A percentile compares a stretch with the other conserved stretches of the same genome.
Conservation (phyloP, 2,888 invertebrate species). For the Stenotaenia linearis region DNA sequence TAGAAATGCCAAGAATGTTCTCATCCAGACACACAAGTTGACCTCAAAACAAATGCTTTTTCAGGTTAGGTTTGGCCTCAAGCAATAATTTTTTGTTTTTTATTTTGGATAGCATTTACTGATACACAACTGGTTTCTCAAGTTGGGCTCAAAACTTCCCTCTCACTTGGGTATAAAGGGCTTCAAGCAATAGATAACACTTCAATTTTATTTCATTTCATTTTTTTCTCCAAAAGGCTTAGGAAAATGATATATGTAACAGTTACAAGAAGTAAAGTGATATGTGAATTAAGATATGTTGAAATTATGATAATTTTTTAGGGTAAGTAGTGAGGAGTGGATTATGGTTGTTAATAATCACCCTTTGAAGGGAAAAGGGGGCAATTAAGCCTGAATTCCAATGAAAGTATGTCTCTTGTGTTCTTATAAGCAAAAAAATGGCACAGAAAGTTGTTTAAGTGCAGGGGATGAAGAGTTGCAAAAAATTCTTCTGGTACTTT, state of each 20-base stretch:
- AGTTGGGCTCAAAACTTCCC: background rate
- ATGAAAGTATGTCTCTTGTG: background rate
- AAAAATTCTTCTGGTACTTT: no score
- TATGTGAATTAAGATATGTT: background rate
- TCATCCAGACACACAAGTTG: conserved; percentile 11
- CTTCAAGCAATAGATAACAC: background rate
- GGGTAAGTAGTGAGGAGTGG: background rate
- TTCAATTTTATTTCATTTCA: background rate
- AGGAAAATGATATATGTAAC: background rate
- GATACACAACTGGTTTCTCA: conserved; percentile 2
- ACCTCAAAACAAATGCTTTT: conserved; percentile 18
- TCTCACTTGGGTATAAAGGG: background rate
- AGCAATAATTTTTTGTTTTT: background rate
- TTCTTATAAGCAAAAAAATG: background rate
- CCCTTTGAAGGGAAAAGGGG: background rate
- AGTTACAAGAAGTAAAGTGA: background rate
- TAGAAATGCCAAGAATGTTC: conserved; percentile 1
- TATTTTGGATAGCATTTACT: background rate
- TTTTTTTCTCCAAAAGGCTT: background rate
- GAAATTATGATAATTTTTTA: background rate
- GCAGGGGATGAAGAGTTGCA: background rate
- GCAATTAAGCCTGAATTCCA: background rate
- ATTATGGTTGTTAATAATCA: background rate
- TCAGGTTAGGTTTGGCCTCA: background rate
- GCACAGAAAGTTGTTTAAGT: background rate